These are phyloP conservation scores for Actinernus sp. DNA, from an alignment of 92 coral and sea anemone genomes.

Conservation along the genomic window DNA sequence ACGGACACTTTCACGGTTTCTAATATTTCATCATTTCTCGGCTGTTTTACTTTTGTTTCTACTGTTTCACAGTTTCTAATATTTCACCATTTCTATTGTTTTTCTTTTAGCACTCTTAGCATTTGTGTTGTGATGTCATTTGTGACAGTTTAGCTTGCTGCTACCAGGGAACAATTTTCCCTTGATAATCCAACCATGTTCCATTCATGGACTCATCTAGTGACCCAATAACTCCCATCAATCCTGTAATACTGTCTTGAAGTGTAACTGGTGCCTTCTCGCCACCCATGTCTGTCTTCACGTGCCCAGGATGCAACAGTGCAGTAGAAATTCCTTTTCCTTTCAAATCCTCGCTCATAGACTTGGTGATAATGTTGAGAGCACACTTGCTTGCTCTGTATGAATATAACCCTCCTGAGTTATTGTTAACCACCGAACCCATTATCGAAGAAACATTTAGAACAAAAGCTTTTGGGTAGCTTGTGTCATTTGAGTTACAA, in stretches of 20 bases:
- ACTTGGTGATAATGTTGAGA: slow-evolving; percentile 65
- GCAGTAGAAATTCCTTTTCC: slow-evolving; percentile 62
- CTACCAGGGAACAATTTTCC: slow-evolving; percentile 35
- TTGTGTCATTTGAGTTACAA: slow-evolving; percentile 21
- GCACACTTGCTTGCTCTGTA: slow-evolving; percentile 78
- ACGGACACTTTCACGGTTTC: too few species aligned
- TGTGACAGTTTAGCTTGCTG: too few species aligned
- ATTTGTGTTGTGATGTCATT: too few species aligned
- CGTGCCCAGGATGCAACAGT: slow-evolving; percentile 82
- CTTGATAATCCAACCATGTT: slow-evolving; percentile 27
- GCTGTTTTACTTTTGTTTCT: too few species aligned
- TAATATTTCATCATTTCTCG: too few species aligned
- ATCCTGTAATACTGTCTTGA: slow-evolving; percentile 57
- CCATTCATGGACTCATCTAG: slow-evolving; percentile 45
- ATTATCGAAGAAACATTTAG: slow-evolving; percentile 66
- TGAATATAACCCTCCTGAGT: slow-evolving; percentile 45
- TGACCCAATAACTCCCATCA: slow-evolving; percentile 72
- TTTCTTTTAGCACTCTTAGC: too few species aligned
- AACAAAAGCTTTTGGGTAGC: slow-evolving; percentile 39
- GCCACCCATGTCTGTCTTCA: slow-evolving; percentile 84
- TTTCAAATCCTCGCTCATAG: slow-evolving; percentile 69
- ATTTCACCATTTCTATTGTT: too few species aligned
- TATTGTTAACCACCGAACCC: slow-evolving; percentile 46
- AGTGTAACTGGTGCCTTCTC: slow-evolving; percentile 25
- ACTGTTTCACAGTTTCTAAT: too few species aligned